Percentiles rank a stretch among this genome's conserved stretches.
phyloP scores from a whole-genome alignment of 1,140 invertebrate species.

The Aphaenogaster ashmeadi region DNA sequence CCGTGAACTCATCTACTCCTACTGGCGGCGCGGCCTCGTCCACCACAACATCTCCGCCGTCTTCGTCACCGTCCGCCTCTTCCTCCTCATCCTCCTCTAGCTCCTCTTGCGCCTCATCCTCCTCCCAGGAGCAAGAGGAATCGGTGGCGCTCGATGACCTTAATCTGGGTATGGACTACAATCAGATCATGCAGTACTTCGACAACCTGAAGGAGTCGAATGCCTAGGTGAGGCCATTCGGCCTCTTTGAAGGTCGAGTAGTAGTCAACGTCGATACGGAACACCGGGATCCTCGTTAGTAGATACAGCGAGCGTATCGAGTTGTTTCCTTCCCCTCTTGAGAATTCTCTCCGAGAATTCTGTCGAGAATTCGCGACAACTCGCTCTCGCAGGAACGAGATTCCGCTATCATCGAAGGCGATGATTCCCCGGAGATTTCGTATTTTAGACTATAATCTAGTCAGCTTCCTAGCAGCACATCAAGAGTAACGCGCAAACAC shows the following conservation, averaged over 20 bases:
- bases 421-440: conserved; percentile 73
- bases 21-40: conserved; percentile 66
- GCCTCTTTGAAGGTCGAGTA: conserved; percentile 75
- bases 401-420: conserved; percentile 39
- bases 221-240: conserved; percentile 82
- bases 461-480: conserved; percentile 87
- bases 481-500: conserved; percentile 76
- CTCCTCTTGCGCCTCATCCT: conserved; percentile 78
- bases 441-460: conserved; percentile 85
- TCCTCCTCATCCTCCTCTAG: conserved; percentile 76
- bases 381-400: conserved; percentile 36
- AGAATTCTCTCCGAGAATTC: conserved; percentile 30
- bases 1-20: conserved; percentile 69
- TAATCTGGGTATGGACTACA: conserved; percentile 97
- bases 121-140: conserved; percentile 84
- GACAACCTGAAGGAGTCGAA: conserved; percentile 96
- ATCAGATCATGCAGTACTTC: conserved; percentile 99
- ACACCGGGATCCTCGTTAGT: conserved; percentile 63
- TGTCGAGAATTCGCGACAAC: conserved; percentile 40
- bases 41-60: conserved; percentile 70
- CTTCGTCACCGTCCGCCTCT: conserved; percentile 70
- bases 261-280: conserved; percentile 79
- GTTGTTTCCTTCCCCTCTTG: conserved; percentile 37
- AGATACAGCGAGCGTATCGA: neutral
- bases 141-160: conserved; percentile 92